Evolutionary conservation across 2,888 invertebrate genomes (phyloP).

Genomic region (Parnassius mnemosyne): DNA sequence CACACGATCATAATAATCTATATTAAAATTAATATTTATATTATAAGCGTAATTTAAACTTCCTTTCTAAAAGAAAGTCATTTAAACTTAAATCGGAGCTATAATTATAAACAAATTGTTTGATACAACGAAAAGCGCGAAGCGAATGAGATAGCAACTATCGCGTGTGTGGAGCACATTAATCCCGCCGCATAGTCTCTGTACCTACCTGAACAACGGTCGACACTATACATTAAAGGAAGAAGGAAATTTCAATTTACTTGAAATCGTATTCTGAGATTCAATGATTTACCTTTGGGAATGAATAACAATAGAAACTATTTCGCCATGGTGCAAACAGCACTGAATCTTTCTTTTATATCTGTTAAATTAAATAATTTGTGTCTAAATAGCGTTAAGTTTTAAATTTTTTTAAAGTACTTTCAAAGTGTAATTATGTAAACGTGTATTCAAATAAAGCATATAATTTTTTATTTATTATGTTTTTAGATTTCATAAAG

Average conservation of each 20-base stretch:
- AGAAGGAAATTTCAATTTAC: slow-evolving; percentile 41
- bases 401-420: too few relatives aligned
- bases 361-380: background rate
- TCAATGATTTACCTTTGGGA: slow-evolving; percentile 24
- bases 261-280: slow-evolving; percentile 33
- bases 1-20: too few relatives aligned
- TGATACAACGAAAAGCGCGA: slow-evolving; percentile 74
- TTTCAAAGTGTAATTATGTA: too few relatives aligned
- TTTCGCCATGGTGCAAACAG: too few relatives aligned
- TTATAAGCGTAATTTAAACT: slow-evolving; percentile 15
- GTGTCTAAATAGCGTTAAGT: background rate
- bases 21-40: too few relatives aligned
- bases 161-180: slow-evolving; percentile 67
- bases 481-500: too few relatives aligned
- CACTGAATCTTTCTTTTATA: too few relatives aligned
- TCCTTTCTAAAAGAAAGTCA: slow-evolving; percentile 29
- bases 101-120: slow-evolving; percentile 74
- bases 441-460: too few relatives aligned
- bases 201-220: slow-evolving; percentile 35
- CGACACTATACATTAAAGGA: slow-evolving; percentile 35
- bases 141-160: slow-evolving; percentile 61
- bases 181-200: slow-evolving; percentile 47
- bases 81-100: slow-evolving; percentile 41
- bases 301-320: slow-evolving; percentile 19
- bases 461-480: too few relatives aligned